Evolutionary conservation across 1,140 invertebrate species (phyloP).

Genomic region (Drosophila arawakana): DNA sequence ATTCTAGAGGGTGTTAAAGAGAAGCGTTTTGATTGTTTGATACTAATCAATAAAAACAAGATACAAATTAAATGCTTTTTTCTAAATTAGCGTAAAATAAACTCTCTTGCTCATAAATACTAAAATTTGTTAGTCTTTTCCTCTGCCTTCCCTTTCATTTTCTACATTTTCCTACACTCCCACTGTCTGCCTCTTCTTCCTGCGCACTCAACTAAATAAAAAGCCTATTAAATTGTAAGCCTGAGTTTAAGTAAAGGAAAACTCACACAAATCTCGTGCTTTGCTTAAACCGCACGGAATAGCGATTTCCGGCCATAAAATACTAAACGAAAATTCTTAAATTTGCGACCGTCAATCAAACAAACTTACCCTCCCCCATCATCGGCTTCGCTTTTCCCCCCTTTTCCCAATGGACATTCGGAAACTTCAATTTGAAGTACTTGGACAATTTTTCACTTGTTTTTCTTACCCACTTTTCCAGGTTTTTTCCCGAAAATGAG

Average conservation of each 20-base stretch:
- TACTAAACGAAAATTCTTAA: constrained; percentile 36
- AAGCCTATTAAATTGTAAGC: constrained; percentile 25
- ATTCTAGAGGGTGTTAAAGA: background rate
- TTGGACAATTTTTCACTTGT: constrained; percentile 28
- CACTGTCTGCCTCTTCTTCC: background rate
- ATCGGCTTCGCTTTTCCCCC: background rate
- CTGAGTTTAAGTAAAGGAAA: constrained; percentile 3
- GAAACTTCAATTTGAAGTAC: constrained; percentile 46
- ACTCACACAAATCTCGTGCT: constrained; percentile 30
- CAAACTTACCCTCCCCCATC: constrained; percentile 28
- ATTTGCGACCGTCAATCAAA: constrained; percentile 50
- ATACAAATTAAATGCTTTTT: too few relatives aligned
- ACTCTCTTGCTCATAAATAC: too few relatives aligned
- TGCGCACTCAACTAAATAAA: constrained; percentile 33
- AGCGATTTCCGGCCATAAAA: constrained; percentile 59
- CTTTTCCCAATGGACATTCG: background rate
- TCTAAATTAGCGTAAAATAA: too few relatives aligned
- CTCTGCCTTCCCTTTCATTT: background rate
- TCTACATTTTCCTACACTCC: background rate
- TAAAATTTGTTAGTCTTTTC: background rate
- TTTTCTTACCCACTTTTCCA: background rate
- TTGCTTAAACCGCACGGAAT: constrained; percentile 63
- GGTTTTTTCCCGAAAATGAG: constrained; percentile 19
- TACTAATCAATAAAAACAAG: too few relatives aligned
- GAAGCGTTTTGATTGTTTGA: too few relatives aligned